These are phyloP conservation scores for Carassius carassius DNA, from an alignment of 2,113 vertebrate species.

Conservation along the genomic window DNA sequence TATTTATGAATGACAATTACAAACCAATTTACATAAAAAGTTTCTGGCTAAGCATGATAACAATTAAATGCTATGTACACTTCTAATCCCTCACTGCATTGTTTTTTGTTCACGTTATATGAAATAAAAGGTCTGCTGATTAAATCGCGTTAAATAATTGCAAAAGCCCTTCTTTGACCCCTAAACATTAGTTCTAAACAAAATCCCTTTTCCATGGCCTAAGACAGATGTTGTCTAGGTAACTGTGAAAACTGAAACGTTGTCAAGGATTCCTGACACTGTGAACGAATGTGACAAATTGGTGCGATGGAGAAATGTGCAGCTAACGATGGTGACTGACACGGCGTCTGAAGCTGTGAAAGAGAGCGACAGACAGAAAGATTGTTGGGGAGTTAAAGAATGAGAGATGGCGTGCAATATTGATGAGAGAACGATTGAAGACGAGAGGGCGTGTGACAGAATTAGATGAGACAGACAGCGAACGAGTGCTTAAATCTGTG, in stretches of 20 bases:
- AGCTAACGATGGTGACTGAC: slow-evolving; percentile 51
- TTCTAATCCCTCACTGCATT: background rate
- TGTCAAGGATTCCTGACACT: slow-evolving; percentile 37
- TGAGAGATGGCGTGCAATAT: slow-evolving; percentile 23
- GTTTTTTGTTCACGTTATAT: background rate
- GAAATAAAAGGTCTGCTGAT: background rate
- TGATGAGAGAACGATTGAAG: slow-evolving; percentile 38
- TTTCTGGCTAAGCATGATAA: background rate
- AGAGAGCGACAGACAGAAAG: slow-evolving; percentile 27
- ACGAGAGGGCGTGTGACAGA: slow-evolving; percentile 9
- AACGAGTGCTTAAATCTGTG: slow-evolving; percentile 11
- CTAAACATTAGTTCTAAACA: background rate
- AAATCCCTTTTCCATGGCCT: slow-evolving; percentile 22
- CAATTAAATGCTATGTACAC: background rate
- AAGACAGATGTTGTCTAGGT: slow-evolving; percentile 40
- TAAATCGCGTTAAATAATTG: background rate
- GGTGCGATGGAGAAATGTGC: slow-evolving; percentile 31
- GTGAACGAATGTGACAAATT: slow-evolving; percentile 46
- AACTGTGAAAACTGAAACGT: slow-evolving; percentile 46
- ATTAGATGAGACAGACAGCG: slow-evolving; percentile 13
- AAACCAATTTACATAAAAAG: background rate
- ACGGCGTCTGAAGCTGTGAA: slow-evolving; percentile 8
- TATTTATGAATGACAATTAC: background rate
- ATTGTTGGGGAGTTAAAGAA: background rate
- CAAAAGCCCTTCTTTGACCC: background rate